Conservation (phyloP, 2,113 vertebrate genomes). For the Rhinolophus sinicus region DNA sequence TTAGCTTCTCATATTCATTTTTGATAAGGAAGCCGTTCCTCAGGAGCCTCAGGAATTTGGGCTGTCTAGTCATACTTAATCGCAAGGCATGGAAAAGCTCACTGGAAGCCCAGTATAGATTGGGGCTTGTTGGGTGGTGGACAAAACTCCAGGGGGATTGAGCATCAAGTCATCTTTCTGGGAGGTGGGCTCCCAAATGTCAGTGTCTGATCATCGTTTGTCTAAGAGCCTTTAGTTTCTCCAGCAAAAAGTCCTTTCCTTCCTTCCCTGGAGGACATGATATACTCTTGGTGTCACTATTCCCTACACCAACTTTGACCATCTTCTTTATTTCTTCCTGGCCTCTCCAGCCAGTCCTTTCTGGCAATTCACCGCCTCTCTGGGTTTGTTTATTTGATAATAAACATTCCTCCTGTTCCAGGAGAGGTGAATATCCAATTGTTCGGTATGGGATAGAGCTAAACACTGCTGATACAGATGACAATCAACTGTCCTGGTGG, state of each 20-base stretch:
- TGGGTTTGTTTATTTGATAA: neutral
- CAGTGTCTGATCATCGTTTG: neutral
- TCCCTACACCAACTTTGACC: too few species aligned
- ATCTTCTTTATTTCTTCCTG: neutral
- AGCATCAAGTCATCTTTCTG: neutral
- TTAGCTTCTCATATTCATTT: neutral
- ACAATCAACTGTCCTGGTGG: too few species aligned
- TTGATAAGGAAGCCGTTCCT: neutral
- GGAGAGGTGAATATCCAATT: neutral
- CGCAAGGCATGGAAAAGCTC: neutral
- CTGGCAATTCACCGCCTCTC: neutral
- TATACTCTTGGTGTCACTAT: neutral
- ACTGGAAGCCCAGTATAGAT: too few species aligned
- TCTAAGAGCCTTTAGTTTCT: neutral
- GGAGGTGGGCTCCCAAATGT: neutral
- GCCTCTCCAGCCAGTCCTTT: neutral
- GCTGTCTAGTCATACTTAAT: neutral
- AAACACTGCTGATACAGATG: neutral
- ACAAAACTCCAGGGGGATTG: accelerated
- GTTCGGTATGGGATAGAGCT: neutral
- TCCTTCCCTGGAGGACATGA: neutral
- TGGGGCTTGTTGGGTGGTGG: neutral
- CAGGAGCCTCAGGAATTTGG: neutral
- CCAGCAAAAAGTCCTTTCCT: neutral
- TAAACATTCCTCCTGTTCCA: neutral